Percentiles rank a stretch among this genome's conserved stretches.
These are phyloP conservation scores for Alauda arvensis DNA, from an alignment of 2,797 vertebrate genomes.

Conservation along the genomic window DNA sequence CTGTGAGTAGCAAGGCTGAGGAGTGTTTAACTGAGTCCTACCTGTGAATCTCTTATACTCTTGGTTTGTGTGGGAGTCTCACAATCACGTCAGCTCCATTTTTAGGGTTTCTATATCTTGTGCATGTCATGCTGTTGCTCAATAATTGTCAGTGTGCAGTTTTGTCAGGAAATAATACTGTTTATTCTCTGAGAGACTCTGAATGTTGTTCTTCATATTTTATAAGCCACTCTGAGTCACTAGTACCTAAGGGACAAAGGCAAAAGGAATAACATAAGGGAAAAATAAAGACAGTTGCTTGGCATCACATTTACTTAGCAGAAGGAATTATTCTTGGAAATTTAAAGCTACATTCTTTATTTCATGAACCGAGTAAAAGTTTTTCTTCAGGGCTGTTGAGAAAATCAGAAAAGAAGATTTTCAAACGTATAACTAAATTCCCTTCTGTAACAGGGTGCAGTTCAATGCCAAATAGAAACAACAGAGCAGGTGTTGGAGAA, in stretches of 20 bases:
- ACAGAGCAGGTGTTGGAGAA: neutral
- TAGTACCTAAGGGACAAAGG: constrained; percentile 5
- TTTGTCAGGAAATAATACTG: constrained; percentile 47
- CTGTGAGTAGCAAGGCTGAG: neutral
- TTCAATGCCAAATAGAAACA: neutral
- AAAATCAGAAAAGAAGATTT: neutral
- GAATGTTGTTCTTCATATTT: constrained; percentile 47
- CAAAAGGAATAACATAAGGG: neutral
- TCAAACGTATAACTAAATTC: neutral
- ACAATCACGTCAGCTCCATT: constrained; percentile 9
- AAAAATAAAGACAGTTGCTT: constrained; percentile 21
- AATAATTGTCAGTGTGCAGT: neutral
- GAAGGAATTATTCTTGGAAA: neutral
- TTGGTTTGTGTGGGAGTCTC: constrained; percentile 25
- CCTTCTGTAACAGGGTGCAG: neutral
- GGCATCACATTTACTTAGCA: neutral
- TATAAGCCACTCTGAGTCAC: constrained; percentile 40
- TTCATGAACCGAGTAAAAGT: neutral
- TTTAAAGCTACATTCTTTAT: neutral
- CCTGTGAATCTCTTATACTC: neutral
- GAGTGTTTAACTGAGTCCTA: neutral
- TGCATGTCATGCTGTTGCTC: constrained; percentile 15
- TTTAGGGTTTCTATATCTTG: constrained; percentile 34
- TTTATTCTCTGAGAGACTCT: constrained; percentile 41
- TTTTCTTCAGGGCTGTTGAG: neutral